Evolutionary conservation across 2,797 vertebrate genomes (phyloP).

Genomic region (Salmo trutta): DNA sequence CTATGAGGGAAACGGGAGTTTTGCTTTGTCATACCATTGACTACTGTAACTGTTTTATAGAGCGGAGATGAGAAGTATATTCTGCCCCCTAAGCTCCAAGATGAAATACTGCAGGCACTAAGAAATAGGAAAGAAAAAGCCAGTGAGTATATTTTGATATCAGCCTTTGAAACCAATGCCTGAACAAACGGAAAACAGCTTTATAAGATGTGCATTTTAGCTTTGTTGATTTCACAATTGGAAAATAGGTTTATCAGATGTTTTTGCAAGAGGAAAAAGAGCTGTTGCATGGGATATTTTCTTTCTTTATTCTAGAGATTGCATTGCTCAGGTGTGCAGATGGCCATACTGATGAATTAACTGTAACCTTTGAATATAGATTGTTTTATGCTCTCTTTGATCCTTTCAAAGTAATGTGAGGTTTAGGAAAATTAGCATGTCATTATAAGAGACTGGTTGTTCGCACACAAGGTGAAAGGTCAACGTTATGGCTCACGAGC

Average conservation of each 20-base stretch:
- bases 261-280: too few relatives aligned
- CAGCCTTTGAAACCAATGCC: not conserved
- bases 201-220: not conserved
- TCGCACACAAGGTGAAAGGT: too few relatives aligned
- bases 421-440: not conserved
- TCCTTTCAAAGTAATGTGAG: not conserved
- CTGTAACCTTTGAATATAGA: not conserved
- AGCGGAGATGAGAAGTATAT: slow-evolving; percentile 87
- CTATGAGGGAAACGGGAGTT: not conserved
- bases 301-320: not conserved
- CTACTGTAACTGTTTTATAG: slow-evolving; percentile 60
- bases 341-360: not conserved
- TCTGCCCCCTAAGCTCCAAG: slow-evolving; percentile 85
- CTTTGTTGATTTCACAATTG: not conserved
- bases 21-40: not conserved
- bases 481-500: not conserved
- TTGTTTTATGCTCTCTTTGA: not conserved
- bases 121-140: slow-evolving; percentile 50
- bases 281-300: too few relatives aligned
- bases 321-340: not conserved
- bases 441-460: not conserved
- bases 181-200: not conserved
- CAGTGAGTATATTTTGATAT: slow-evolving; percentile 57
- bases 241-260: not conserved
- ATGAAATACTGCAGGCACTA: slow-evolving; percentile 81